Conservation (phyloP, 2,888 invertebrate species). For the Sphaeridia pumilis region DNA sequence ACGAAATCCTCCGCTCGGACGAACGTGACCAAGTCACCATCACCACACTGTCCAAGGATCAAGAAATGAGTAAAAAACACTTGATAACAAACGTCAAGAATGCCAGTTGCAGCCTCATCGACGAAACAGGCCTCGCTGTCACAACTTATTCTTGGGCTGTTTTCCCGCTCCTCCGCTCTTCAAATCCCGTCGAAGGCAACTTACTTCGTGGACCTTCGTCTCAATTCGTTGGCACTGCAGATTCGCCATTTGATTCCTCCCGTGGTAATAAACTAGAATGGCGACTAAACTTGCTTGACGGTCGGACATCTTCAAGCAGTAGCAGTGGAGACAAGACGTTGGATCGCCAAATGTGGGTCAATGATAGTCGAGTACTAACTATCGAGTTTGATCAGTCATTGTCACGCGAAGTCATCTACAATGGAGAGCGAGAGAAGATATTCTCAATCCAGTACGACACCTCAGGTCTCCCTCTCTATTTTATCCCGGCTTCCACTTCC, state of each 20-base stretch:
- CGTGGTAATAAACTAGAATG: slow-evolving; percentile 34
- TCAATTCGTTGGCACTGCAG: slow-evolving; percentile 29
- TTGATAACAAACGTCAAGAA: slow-evolving; percentile 31
- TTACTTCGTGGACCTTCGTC: slow-evolving; percentile 33
- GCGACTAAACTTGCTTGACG: slow-evolving; percentile 33
- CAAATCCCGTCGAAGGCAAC: slow-evolving; percentile 32
- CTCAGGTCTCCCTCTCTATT: slow-evolving; percentile 75
- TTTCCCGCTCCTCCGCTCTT: slow-evolving; percentile 30
- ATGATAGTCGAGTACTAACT: slow-evolving; percentile 74
- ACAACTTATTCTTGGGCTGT: slow-evolving; percentile 30
- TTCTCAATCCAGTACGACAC: slow-evolving; percentile 78
- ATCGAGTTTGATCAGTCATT: slow-evolving; percentile 87
- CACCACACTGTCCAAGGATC: slow-evolving; percentile 23
- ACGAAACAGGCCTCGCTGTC: slow-evolving; percentile 29
- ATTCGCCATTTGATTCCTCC: slow-evolving; percentile 6
- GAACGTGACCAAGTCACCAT: slow-evolving; percentile 33
- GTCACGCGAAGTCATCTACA: slow-evolving; percentile 79
- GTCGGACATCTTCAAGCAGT: slow-evolving; percentile 27
- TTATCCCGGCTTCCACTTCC: slow-evolving; percentile 51
- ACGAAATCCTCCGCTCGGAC: slow-evolving; percentile 28
- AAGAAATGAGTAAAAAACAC: slow-evolving; percentile 25
- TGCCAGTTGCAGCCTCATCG: slow-evolving; percentile 30
- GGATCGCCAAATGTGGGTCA: slow-evolving; percentile 52
- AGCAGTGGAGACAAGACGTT: slow-evolving; percentile 32
- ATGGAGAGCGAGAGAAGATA: slow-evolving; percentile 67